Evolutionary conservation across 2,888 invertebrate genomes (phyloP).

Genomic region (Eledone cirrhosa): DNA sequence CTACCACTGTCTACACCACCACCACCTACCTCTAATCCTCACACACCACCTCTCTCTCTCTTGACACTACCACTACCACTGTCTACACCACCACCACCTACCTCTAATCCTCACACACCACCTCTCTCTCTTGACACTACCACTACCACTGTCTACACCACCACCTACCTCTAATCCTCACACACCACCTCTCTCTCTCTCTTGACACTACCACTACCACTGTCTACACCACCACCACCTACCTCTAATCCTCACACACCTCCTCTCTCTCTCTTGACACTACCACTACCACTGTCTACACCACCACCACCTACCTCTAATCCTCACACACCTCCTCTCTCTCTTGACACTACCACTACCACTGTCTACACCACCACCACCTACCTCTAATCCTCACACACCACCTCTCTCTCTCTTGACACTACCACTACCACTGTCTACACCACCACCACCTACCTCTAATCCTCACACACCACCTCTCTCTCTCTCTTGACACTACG

Average conservation of each 20-base stretch:
- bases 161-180: not conserved
- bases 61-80: not conserved
- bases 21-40: too few relatives aligned
- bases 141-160: not conserved
- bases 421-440: too few relatives aligned
- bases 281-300: too few relatives aligned
- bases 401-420: conserved; percentile 30
- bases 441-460: not conserved
- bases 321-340: not conserved
- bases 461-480: not conserved
- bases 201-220: not conserved
- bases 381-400: conserved; percentile 3
- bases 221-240: not conserved
- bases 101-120: not conserved
- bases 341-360: conserved; percentile 26
- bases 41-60: not conserved
- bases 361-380: not conserved
- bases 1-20: too few relatives aligned
- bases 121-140: not conserved
- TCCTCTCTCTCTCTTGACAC: not conserved
- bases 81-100: not conserved
- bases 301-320: not conserved
- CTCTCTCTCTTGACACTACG: not conserved
- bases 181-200: not conserved
- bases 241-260: not conserved